These are phyloP conservation scores for Eristalinus aeneus DNA, from an alignment of 2,888 invertebrate genomes.

Conservation along the genomic window DNA sequence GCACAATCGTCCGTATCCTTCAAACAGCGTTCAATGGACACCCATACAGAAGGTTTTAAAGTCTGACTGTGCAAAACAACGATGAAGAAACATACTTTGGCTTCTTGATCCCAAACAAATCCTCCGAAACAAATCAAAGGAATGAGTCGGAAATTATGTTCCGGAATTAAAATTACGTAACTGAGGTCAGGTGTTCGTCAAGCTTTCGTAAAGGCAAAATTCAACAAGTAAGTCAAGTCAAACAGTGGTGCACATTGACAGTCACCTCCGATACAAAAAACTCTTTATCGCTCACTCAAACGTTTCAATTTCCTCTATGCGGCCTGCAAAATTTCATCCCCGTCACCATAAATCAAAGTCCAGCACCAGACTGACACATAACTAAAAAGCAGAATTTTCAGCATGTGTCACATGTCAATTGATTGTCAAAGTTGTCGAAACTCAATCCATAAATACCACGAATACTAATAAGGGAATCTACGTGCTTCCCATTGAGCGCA, in stretches of 20 bases:
- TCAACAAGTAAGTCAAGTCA: neutral
- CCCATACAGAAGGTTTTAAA: too few species aligned
- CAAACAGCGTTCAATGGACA: too few species aligned
- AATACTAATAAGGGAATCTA: constrained; percentile 29
- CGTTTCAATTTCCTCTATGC: neutral
- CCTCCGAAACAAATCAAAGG: too few species aligned
- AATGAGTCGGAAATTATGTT: too few species aligned
- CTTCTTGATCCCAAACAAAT: too few species aligned
- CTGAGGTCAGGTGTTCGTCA: too few species aligned
- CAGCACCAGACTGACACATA: neutral
- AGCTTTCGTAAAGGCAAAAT: too few species aligned
- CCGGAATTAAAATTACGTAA: too few species aligned
- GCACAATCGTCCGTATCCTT: too few species aligned
- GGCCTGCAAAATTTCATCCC: neutral
- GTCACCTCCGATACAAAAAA: neutral
- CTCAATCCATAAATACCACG: constrained; percentile 25
- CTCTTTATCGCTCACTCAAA: neutral
- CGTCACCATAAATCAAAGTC: neutral
- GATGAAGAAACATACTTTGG: too few species aligned
- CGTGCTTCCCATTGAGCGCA: neutral
- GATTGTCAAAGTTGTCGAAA: constrained; percentile 28
- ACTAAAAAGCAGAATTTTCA: neutral
- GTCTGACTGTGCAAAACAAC: too few species aligned
- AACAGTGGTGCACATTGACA: neutral
- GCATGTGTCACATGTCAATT: constrained; percentile 24